Base-by-base conservation (phyloP, 2,888 invertebrate genomes). In the Steinernema carpocapsae region DNA sequence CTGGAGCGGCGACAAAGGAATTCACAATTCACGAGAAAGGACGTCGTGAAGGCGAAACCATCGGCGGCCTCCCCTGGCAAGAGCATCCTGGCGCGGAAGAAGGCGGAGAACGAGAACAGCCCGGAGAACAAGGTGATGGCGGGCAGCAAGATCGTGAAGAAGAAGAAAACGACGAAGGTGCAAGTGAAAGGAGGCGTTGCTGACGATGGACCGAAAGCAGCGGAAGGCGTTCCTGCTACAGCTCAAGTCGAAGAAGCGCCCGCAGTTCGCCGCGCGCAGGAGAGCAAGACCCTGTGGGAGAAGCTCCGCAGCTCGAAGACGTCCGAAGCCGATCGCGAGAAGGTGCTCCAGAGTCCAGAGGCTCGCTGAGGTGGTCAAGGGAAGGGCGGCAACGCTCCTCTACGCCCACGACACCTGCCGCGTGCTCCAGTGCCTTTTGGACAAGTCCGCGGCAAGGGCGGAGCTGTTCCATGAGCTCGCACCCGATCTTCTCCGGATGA, bases 341-440 rank as follows among this genome's bases (percentile, higher is more conserved):
- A 80, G 24, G 71, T 72, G n/a, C n/a, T n/a, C n/a, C n/a, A n/a
- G n/a, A 19, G 64, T 84, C 45, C 75, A 78, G 29, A 52, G 78
- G 29, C 45, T 80, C 12, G 74, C 59, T 26, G 72, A 75, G 7
- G 12, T 89, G 74, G 86, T 90, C 12, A 83, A 88, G 79, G 90
- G 90, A n/a, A 88, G 89, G 71, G 87, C 88, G 56, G 85, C 87
- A 73, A 86, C 88, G 84, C 77, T 88, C 45, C 83, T 88, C 46
- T 86, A 83, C 78, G 85, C 88, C 59, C 90, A 96, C 87, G 96
- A 96, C 87, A 92, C 94, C 52, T 93, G 94, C 3, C 90, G 96
- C 83, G 92, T 96, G 0, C 91, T 96, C 71, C 95, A 97, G 88
- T 94, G 93, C 87, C 89, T 96, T 78, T 19, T 51, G 17, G 88